These are phyloP conservation scores for Oncorhynchus clarkii DNA, from an alignment of 2,113 vertebrate genomes.

Conservation along the genomic window DNA sequence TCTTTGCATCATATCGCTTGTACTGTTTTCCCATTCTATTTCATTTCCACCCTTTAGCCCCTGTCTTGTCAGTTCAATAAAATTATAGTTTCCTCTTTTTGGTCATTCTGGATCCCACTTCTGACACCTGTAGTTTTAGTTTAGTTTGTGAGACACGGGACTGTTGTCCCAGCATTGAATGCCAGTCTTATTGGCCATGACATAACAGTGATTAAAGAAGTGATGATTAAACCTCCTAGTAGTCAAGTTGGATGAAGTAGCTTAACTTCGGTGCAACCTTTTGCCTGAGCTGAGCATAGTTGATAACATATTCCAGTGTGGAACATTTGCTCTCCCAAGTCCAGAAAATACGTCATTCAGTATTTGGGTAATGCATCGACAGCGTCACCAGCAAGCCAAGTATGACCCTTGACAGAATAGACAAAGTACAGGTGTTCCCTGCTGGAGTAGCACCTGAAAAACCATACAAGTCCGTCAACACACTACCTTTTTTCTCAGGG, in stretches of 20 bases:
- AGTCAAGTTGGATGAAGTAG: not conserved
- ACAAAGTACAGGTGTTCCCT: slow-evolving; percentile 11
- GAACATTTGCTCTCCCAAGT: not conserved
- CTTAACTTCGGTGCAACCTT: not conserved
- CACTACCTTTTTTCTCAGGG: not conserved
- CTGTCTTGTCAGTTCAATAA: too few relatives aligned
- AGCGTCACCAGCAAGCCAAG: not conserved
- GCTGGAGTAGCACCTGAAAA: not conserved
- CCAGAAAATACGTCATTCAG: not conserved
- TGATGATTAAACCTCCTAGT: slow-evolving; percentile 12
- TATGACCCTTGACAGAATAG: not conserved
- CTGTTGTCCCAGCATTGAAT: too few relatives aligned
- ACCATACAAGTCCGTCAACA: not conserved
- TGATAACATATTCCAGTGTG: not conserved
- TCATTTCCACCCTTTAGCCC: too few relatives aligned
- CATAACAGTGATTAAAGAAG: not conserved
- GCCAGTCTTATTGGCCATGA: not conserved
- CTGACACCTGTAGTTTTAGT: too few relatives aligned
- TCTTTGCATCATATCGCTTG: too few relatives aligned
- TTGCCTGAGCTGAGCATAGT: not conserved
- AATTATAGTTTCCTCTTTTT: too few relatives aligned
- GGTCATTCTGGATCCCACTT: too few relatives aligned
- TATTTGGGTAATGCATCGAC: not conserved
- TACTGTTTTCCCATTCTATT: too few relatives aligned
- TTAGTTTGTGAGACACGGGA: too few relatives aligned